These are phyloP conservation scores for Sarcophaga carnaria DNA, from an alignment of 2,888 invertebrate species.

Conservation along the genomic window DNA sequence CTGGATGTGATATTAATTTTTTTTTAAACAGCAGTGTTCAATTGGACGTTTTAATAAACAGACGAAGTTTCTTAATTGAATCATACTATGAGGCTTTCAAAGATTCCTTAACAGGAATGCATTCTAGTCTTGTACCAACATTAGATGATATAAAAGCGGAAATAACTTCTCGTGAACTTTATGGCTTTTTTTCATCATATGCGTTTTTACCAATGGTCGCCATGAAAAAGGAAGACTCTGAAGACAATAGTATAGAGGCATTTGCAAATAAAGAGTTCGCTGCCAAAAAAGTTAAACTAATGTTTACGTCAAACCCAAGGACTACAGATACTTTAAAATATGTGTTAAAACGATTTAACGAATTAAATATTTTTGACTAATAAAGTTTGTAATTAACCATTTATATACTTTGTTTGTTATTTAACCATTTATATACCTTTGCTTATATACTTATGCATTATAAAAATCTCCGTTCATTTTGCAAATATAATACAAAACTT, in stretches of 20 bases:
- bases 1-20: conserved; percentile 81
- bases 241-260: conserved; percentile 78
- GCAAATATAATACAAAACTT: no score
- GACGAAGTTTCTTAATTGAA: conserved; percentile 77
- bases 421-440: no score
- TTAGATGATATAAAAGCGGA: conserved; percentile 76
- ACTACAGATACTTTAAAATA: conserved; percentile 78
- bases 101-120: conserved; percentile 75
- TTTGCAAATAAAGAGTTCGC: conserved; percentile 78
- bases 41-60: conserved; percentile 77
- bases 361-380: conserved; percentile 79
- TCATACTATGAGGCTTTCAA: conserved; percentile 77
- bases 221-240: conserved; percentile 80
- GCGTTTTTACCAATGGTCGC: conserved; percentile 80
- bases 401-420: no score
- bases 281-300: conserved; percentile 77
- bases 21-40: conserved; percentile 81
- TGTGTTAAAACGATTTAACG: conserved; percentile 77
- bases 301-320: conserved; percentile 80
- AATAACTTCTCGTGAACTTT: conserved; percentile 76
- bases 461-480: no score
- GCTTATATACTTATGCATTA: no score
- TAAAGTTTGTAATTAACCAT: neutral
- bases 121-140: conserved; percentile 75
- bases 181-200: conserved; percentile 80